Percentiles rank a stretch among this genome's conserved stretches.
These are phyloP conservation scores for Dermatemys mawii DNA, from an alignment of 2,113 vertebrate genomes.

Conservation along the genomic window DNA sequence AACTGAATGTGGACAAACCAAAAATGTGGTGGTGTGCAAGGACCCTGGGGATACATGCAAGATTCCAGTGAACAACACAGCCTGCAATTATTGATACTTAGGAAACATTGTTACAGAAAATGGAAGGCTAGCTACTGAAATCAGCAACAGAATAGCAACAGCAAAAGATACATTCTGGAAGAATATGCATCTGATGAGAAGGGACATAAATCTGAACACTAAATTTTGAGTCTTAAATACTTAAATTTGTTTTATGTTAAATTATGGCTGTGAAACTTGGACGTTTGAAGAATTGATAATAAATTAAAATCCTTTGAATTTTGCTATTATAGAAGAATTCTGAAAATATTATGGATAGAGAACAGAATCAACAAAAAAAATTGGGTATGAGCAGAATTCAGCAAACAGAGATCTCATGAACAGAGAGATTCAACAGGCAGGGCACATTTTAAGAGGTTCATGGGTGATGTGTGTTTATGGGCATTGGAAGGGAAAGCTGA, in stretches of 20 bases:
- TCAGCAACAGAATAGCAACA: no score
- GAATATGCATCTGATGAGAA: neutral
- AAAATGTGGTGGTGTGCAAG: neutral
- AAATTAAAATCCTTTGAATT: neutral
- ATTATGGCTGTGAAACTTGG: neutral
- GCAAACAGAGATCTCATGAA: neutral
- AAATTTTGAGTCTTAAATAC: neutral
- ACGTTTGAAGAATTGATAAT: neutral
- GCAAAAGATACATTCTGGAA: no score
- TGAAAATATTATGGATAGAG: neutral
- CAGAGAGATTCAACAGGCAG: neutral
- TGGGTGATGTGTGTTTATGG: neutral
- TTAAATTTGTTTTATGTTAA: neutral
- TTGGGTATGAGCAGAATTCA: neutral
- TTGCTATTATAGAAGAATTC: neutral
- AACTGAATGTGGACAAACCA: neutral
- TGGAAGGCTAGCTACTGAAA: no score
- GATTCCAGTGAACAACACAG: no score
- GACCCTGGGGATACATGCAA: neutral
- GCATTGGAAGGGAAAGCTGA: no score
- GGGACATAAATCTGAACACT: neutral
- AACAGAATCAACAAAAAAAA: neutral
- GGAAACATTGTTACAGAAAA: no score
- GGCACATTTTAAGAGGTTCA: neutral
- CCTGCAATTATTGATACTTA: no score